Evolutionary conservation across 2,888 invertebrate species (phyloP).

Genomic region (Erebia epiphron): DNA sequence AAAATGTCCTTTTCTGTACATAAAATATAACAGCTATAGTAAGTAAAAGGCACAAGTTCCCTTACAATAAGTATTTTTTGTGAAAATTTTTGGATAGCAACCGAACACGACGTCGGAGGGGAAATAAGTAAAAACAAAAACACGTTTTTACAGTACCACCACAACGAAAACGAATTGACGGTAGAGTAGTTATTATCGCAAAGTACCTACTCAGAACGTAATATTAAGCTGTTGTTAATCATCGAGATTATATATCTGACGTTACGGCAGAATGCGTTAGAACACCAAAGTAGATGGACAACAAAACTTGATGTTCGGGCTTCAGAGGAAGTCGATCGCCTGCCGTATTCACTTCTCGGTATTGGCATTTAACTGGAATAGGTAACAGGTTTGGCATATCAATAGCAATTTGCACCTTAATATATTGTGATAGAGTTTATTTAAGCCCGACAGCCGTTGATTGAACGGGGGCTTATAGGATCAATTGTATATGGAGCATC

Average conservation of each 20-base stretch:
- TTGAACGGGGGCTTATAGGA: slow-evolving; percentile 19
- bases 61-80: too few relatives aligned
- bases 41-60: too few relatives aligned
- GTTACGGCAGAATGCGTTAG: slow-evolving; percentile 19
- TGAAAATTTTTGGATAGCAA: too few relatives aligned
- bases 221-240: neutral
- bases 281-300: neutral
- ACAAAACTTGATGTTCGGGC: neutral
- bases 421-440: slow-evolving; percentile 10
- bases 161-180: neutral
- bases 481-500: slow-evolving; percentile 20
- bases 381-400: neutral
- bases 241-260: slow-evolving; percentile 2
- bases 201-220: neutral
- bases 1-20: too few relatives aligned
- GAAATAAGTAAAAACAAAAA: too few relatives aligned
- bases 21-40: too few relatives aligned
- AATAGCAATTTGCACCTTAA: slow-evolving; percentile 22
- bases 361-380: slow-evolving; percentile 22
- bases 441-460: slow-evolving; percentile 15
- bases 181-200: neutral
- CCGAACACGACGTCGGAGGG: too few relatives aligned
- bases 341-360: slow-evolving; percentile 25
- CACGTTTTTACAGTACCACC: neutral
- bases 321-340: slow-evolving; percentile 21